Conservation (phyloP, 2,888 invertebrate genomes). For the Andricus curvator region DNA sequence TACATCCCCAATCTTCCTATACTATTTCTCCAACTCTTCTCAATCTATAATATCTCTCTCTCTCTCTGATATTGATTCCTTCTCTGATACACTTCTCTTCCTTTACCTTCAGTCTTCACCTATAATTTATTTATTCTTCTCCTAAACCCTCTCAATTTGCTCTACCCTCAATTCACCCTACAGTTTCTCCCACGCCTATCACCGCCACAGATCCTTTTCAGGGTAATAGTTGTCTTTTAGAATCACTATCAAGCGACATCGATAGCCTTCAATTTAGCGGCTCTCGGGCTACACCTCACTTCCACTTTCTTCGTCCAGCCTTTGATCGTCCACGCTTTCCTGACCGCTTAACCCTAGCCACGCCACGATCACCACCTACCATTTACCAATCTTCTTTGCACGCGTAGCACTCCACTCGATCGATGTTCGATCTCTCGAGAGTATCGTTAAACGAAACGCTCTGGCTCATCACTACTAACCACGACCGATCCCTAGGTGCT, state of each 20-base stretch:
- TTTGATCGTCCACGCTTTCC: neutral
- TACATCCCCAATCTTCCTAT: neutral
- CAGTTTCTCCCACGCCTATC: neutral
- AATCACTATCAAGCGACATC: conserved; percentile 43
- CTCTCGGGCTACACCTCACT: neutral
- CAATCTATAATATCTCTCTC: neutral
- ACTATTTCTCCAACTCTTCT: neutral
- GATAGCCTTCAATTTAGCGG: conserved; percentile 51
- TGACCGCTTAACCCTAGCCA: neutral
- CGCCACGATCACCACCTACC: neutral
- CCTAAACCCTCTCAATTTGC: too few relatives aligned
- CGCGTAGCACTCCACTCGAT: conserved; percentile 17
- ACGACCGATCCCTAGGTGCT: conserved; percentile 43
- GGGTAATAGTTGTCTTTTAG: conserved; percentile 38
- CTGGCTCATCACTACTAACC: conserved; percentile 30
- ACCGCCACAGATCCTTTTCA: conserved; percentile 6
- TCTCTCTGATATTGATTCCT: neutral
- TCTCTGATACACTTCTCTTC: neutral
- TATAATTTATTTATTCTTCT: neutral
- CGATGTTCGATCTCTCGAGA: conserved; percentile 36
- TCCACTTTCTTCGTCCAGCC: neutral
- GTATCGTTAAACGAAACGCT: conserved; percentile 44
- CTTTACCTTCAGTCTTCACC: neutral
- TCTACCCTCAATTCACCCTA: neutral
- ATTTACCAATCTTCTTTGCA: neutral